These are phyloP conservation scores for Ceratina japonica DNA, from an alignment of 1,140 invertebrate species.

Conservation along the genomic window DNA sequence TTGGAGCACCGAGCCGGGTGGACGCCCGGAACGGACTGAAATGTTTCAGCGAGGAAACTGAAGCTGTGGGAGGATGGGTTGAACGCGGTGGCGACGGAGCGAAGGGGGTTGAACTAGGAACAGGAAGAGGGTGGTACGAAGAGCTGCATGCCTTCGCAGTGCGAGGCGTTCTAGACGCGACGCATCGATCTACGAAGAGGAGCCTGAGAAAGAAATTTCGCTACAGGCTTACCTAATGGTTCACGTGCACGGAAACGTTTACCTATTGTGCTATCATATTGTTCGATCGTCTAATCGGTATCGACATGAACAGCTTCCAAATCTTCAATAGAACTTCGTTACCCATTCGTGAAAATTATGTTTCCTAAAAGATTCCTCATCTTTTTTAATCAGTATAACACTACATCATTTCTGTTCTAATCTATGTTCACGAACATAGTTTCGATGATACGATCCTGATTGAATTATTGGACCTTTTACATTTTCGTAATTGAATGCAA, in stretches of 20 bases:
- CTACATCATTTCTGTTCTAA: background rate
- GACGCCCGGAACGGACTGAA: constrained; percentile 63
- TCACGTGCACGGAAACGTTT: constrained; percentile 48
- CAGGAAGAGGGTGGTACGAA: constrained; percentile 69
- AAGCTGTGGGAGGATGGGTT: constrained; percentile 43
- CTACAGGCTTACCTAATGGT: constrained; percentile 41
- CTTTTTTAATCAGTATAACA: too few species aligned
- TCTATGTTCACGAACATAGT: too few species aligned
- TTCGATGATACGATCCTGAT: background rate
- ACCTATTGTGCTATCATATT: background rate
- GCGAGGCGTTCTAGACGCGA: constrained; percentile 61
- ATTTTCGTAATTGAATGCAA: background rate
- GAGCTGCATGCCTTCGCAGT: constrained; percentile 64
- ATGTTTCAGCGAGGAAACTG: constrained; percentile 50
- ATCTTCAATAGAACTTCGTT: background rate
- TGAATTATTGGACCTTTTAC: background rate
- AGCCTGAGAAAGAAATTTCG: constrained; percentile 49
- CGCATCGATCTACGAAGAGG: constrained; percentile 68
- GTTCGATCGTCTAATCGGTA: background rate
- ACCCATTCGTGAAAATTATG: background rate
- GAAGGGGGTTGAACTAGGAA: constrained; percentile 42
- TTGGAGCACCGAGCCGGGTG: constrained; percentile 50
- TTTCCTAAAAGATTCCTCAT: background rate
- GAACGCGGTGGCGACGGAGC: background rate
- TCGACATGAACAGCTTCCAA: background rate